Evolutionary conservation across 2,113 vertebrate species (phyloP).

Genomic region (Isichthys henryi): DNA sequence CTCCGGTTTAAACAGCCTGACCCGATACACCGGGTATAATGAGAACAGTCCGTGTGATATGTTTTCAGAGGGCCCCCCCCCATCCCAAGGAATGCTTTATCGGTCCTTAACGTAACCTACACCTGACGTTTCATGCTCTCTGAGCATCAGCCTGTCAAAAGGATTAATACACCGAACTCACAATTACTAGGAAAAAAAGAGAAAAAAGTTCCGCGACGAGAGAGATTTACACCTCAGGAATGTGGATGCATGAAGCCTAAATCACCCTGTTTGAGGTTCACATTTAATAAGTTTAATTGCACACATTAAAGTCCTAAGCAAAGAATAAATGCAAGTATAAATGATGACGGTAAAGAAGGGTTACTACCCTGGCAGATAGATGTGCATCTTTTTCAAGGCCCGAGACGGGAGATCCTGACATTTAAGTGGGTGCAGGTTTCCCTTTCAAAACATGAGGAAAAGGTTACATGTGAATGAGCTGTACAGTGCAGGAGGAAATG

Average conservation of each 20-base stretch:
- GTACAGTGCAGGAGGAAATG: background rate
- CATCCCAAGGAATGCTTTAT: conserved; percentile 16
- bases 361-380: background rate
- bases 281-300: background rate
- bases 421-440: background rate
- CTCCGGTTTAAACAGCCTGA: background rate
- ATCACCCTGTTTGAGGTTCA: background rate
- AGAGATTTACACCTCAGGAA: background rate
- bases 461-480: background rate
- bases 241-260: background rate
- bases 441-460: background rate
- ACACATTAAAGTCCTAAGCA: background rate
- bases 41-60: background rate
- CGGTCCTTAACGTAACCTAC: conserved; percentile 25
- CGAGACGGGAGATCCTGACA: background rate
- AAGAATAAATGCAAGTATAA: background rate
- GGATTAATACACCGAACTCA: background rate
- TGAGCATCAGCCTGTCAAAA: background rate
- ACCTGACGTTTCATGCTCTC: background rate
- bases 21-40: background rate
- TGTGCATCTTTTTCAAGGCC: background rate
- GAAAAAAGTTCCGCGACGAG: background rate
- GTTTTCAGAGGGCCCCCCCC: background rate
- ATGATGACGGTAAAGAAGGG: background rate
- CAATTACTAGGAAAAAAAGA: background rate